phyloP scores from a whole-genome alignment of 2,113 vertebrate species.

The Scopus umbretta region DNA sequence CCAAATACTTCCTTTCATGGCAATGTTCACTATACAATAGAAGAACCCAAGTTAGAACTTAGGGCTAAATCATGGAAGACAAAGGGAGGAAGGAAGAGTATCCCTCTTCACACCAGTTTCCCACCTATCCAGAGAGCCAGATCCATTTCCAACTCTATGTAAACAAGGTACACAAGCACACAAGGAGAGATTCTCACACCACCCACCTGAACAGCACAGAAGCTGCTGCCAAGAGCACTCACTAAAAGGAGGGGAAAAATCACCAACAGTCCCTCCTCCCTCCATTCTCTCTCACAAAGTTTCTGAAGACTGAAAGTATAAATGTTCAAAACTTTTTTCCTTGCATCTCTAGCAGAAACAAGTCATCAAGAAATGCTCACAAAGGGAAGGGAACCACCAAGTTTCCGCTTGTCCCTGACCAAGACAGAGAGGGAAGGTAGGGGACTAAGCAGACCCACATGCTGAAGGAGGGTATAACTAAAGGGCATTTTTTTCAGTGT shows the following conservation, averaged over 20 bases:
- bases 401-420: neutral
- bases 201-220: neutral
- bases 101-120: neutral
- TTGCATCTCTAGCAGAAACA: neutral
- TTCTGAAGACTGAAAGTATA: neutral
- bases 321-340: neutral
- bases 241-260: neutral
- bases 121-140: neutral
- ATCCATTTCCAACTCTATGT: neutral
- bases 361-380: neutral
- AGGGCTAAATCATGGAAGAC: neutral
- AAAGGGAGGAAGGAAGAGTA: neutral
- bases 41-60: neutral
- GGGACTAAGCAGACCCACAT: neutral
- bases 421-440: neutral
- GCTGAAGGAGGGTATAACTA: neutral
- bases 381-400: neutral
- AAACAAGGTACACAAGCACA: neutral
- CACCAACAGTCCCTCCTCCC: neutral
- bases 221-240: neutral
- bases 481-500: neutral
- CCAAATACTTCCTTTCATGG: neutral
- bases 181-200: neutral
- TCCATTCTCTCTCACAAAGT: neutral
- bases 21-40: neutral